Evolutionary conservation across 1,140 invertebrate species (phyloP).

Genomic region (Vanessa tameamea): DNA sequence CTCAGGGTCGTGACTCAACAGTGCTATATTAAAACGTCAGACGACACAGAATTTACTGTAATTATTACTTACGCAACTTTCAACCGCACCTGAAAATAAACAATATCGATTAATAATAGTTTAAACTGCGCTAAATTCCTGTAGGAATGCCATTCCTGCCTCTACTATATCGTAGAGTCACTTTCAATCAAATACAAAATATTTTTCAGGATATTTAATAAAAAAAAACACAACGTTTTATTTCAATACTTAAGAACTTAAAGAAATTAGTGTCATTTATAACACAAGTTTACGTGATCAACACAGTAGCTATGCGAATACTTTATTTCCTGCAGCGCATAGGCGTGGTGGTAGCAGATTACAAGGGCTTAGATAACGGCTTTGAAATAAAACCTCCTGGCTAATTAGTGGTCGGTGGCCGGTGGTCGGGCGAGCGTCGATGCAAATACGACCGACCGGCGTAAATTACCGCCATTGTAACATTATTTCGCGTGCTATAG

Average conservation of each 20-base stretch:
- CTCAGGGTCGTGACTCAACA: no score
- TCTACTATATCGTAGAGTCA: no score
- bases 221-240: not conserved
- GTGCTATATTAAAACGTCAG: no score
- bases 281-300: not conserved
- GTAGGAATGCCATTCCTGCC: no score
- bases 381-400: conserved; percentile 43
- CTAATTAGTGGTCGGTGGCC: conserved; percentile 43
- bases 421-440: conserved; percentile 33
- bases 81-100: no score
- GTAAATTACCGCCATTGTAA: conserved; percentile 36
- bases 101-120: no score
- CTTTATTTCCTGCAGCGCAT: conserved; percentile 27
- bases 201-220: no score
- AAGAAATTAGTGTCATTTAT: no score
- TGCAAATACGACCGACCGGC: conserved; percentile 43
- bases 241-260: not conserved
- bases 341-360: conserved; percentile 45
- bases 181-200: no score
- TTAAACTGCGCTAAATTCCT: no score
- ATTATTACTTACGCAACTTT: no score
- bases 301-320: conserved; percentile 17
- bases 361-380: conserved; percentile 44
- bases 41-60: no score
- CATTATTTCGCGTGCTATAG: conserved; percentile 38